Evolutionary conservation across 2,888 invertebrate species (phyloP).

Genomic region (Pollenia labialis): DNA sequence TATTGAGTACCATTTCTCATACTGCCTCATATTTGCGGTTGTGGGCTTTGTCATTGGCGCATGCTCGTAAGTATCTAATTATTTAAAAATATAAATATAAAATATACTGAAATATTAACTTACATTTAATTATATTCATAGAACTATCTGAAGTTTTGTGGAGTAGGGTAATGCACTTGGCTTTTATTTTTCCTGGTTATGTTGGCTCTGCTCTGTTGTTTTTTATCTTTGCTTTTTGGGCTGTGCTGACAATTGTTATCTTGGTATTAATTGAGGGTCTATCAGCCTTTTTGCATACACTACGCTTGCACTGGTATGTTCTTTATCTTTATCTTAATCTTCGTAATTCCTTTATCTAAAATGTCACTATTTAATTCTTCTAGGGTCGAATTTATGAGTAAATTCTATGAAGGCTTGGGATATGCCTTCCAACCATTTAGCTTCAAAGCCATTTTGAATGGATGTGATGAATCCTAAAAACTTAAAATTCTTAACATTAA

Average conservation of each 20-base stretch:
- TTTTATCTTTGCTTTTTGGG: conserved; percentile 95
- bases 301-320: conserved; percentile 96
- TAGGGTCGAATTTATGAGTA: conserved; percentile 98
- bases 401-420: conserved; percentile 93
- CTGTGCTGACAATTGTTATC: conserved; percentile 95
- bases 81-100: too few relatives aligned
- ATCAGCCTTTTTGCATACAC: conserved; percentile 98
- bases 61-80: conserved; percentile 89
- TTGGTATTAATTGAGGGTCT: conserved; percentile 99
- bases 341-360: not conserved
- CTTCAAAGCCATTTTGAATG: conserved; percentile 90
- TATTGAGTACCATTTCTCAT: conserved; percentile 97
- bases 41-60: conserved; percentile 98
- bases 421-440: conserved; percentile 94
- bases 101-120: not conserved
- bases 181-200: conserved; percentile 87
- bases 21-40: conserved; percentile 98
- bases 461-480: conserved; percentile 83
- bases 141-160: conserved; percentile 96
- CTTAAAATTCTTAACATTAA: too few relatives aligned
- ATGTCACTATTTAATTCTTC: conserved; percentile 3
- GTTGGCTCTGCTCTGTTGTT: conserved; percentile 90
- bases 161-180: conserved; percentile 93
- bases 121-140: conserved; percentile 83
- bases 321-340: not conserved